phyloP scores from a whole-genome alignment of 2,888 invertebrate species.

The Drosophila subsilvestris region DNA sequence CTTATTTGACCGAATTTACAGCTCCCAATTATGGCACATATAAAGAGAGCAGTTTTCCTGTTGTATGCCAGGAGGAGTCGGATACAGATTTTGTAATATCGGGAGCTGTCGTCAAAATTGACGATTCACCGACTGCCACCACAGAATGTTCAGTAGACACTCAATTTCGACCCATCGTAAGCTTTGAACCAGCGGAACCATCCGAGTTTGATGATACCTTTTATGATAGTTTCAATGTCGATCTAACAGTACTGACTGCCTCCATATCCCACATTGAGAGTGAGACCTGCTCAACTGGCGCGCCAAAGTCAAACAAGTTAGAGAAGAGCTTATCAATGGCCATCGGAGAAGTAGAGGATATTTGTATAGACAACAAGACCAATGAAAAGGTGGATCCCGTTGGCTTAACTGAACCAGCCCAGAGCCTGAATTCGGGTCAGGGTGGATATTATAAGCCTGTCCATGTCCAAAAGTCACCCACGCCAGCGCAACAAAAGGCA shows the following conservation, averaged over 20 bases:
- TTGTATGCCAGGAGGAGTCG: background rate
- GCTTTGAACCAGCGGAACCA: background rate
- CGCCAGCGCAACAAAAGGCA: constrained; percentile 56
- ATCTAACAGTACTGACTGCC: constrained; percentile 66
- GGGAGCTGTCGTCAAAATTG: background rate
- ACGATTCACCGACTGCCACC: constrained; percentile 12
- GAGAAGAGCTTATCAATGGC: constrained; percentile 2
- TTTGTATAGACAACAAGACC: background rate
- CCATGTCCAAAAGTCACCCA: constrained; percentile 17
- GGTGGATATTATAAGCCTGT: constrained; percentile 66
- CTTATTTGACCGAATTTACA: constrained; percentile 6
- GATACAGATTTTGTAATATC: background rate
- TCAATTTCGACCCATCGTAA: background rate
- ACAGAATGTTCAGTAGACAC: constrained; percentile 21
- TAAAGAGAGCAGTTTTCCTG: background rate
- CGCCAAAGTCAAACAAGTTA: background rate
- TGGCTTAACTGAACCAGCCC: constrained; percentile 23
- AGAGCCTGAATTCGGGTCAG: constrained; percentile 12
- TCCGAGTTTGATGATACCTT: constrained; percentile 75
- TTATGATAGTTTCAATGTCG: constrained; percentile 79
- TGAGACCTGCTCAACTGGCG: constrained; percentile 23
- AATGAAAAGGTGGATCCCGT: background rate
- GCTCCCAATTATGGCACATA: background rate
- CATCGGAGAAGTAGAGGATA: background rate
- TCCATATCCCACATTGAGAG: constrained; percentile 48